These are phyloP conservation scores for Uropetala carovei DNA, from an alignment of 2,888 invertebrate species.

Conservation along the genomic window DNA sequence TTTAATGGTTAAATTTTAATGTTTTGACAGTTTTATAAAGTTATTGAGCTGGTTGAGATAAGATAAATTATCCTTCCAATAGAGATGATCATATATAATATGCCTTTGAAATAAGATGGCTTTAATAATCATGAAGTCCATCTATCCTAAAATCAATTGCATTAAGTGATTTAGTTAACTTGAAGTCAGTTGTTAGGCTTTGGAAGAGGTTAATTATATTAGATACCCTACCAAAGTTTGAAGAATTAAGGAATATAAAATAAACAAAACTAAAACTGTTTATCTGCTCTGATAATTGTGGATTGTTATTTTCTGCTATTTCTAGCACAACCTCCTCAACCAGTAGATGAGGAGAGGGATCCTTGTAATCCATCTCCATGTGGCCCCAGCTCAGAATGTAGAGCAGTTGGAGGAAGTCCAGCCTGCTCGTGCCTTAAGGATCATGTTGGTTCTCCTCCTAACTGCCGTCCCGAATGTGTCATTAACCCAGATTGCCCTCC, in stretches of 20 bases:
- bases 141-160: neutral
- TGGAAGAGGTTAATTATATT: no score
- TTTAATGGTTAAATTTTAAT: no score
- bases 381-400: constrained; percentile 76
- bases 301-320: constrained; percentile 11
- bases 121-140: neutral
- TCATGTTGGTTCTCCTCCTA: constrained; percentile 81
- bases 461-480: constrained; percentile 89
- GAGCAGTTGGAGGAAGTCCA: constrained; percentile 76
- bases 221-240: no score
- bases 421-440: constrained; percentile 80
- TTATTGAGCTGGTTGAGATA: no score
- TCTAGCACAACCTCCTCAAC: constrained; percentile 73
- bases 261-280: no score
- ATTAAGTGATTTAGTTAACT: neutral
- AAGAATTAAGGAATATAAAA: no score
- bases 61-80: no score
- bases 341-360: constrained; percentile 72
- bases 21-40: no score
- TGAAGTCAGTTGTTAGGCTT: no score
- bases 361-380: constrained; percentile 83
- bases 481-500: constrained; percentile 89
- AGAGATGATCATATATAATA: neutral
- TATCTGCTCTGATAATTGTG: no score
- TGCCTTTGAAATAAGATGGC: neutral